Evolutionary conservation across 1,140 invertebrate genomes (phyloP), one percentile per base, ranked within the genome.

Genomic region (Drosophila grimshawi): DNA sequence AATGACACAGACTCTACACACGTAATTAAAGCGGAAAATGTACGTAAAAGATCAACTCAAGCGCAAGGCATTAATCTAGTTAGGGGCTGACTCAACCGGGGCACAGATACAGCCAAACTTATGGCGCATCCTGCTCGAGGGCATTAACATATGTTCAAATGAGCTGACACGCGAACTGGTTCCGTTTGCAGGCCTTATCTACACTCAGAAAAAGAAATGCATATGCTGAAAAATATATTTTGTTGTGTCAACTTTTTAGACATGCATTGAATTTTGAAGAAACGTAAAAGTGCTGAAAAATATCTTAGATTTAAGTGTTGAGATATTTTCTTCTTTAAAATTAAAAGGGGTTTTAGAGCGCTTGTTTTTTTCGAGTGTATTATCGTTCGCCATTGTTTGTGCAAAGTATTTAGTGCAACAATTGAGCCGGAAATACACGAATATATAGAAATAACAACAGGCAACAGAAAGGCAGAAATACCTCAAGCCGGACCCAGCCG

Each of bases 351-450:
- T 41, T 41, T 41, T 33, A 33, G 3, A 2, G 10, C 3, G 8
- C 10, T 41, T 41, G 10, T 41, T 3, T 43, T 43, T 43, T 4
- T 8, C 10, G 37, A 43, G 39, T 43, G 39, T 43, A 43, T 4
- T 10, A n/a, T 30, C 61, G 48, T 57, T 78, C 11, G 49, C 45
- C 41, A 68, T 33, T 80, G 78, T 80, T 80, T 80, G 81, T 65
- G 73, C 68, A 83, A 85, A 85, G 82, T 81, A 81, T 86, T 86
- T 78, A 79, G 80, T 80, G 83, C 55, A 77, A 68, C 80, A 83
- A 88, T 88, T 85, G 85, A 88, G 80, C 67, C 67, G 85, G 85
- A 88, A 89, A 85, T 82, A 51, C 30, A 69, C 59, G 55, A 37
- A 51, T 37, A 55, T 5, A 53, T 68, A 60, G 68, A 51, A 73